Percentiles rank a stretch among this genome's conserved stretches.
These are phyloP conservation scores for Oxyura jamaicensis DNA, from an alignment of 2,113 vertebrate species.

Conservation along the genomic window DNA sequence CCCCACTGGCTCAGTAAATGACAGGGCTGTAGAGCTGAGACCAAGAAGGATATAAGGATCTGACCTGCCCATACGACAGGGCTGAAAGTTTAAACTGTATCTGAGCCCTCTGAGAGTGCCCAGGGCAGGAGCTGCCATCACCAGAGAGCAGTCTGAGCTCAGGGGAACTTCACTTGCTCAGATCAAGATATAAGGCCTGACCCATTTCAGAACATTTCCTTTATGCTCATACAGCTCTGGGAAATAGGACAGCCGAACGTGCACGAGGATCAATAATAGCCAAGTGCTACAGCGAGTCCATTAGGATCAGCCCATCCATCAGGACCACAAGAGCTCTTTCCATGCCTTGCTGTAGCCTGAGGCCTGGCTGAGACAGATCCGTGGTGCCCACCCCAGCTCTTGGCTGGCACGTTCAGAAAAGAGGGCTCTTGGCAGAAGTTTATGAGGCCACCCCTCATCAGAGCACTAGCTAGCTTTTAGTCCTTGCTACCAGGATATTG, in stretches of 20 bases:
- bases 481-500: background rate
- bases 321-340: conserved; percentile 11
- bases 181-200: conserved; percentile 21
- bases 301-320: conserved; percentile 59
- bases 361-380: background rate
- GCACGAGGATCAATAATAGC: conserved; percentile 54
- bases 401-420: background rate
- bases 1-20: background rate
- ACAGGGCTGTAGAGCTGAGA: background rate
- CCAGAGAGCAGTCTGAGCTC: background rate
- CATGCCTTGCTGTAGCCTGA: conserved; percentile 19
- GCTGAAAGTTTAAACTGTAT: background rate
- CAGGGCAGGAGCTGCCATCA: background rate
- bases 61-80: fast-evolving
- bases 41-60: background rate
- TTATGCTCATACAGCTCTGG: conserved; percentile 26
- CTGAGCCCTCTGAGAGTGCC: background rate
- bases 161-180: background rate
- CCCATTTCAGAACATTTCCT: conserved; percentile 56
- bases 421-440: background rate
- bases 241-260: conserved; percentile 55
- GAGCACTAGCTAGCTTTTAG: background rate
- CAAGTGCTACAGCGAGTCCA: conserved; percentile 49
- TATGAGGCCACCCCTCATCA: background rate
- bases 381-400: background rate